Evolutionary conservation across 37 sponge, comb jelly and placozoan species (phyloP), one percentile per base, ranked within the genome.

Genomic region (Crambe crambe): DNA sequence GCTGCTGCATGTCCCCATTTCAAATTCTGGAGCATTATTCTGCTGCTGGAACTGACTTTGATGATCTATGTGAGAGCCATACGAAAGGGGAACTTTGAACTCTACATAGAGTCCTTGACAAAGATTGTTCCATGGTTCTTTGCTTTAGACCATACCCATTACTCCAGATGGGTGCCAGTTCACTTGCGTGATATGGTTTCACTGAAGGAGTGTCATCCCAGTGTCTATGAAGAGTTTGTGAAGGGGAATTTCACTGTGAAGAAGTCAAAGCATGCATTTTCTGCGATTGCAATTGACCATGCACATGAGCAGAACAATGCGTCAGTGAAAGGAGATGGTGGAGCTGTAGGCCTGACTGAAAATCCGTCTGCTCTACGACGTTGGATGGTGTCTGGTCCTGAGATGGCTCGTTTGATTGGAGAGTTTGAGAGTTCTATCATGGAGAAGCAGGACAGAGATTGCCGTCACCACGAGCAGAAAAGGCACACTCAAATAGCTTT

Each of bases 371-470:
- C 79, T 68, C 35, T 79, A 17, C 79, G 79, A 10, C 47, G 79
- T 5, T 85, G 86, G 86, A 85, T 77, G 86, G 58, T 70, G 27
- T 37, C 80, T 32, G n/a, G n/a, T n/a, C n/a, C n/a, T n/a, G n/a
- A n/a, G n/a, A n/a, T n/a, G n/a, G n/a, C n/a, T n/a, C n/a, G 80
- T 26, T 3, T 73, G 61, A 60, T 54, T 54, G 59, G 61, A 36
- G 73, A 78, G 26, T 73, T 82, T 64, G 66, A 74, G 27, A 44
- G 31, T 71, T n/a, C 51, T 31, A 38, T n/a, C n/a, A 36, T 2
- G 63, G 58, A 25, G n/a, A n/a, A n/a, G n/a, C 32, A 47, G 37
- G 57, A 41, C 34, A 21, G 2, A 25, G 64, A 83, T 41, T 73
- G 64, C 21, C 39, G 60, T 25, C 85, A 84, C 26, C 85, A 84